Evolutionary conservation across 1,140 invertebrate genomes (phyloP).

Genomic region (Macrobrachium rosenbergii): DNA sequence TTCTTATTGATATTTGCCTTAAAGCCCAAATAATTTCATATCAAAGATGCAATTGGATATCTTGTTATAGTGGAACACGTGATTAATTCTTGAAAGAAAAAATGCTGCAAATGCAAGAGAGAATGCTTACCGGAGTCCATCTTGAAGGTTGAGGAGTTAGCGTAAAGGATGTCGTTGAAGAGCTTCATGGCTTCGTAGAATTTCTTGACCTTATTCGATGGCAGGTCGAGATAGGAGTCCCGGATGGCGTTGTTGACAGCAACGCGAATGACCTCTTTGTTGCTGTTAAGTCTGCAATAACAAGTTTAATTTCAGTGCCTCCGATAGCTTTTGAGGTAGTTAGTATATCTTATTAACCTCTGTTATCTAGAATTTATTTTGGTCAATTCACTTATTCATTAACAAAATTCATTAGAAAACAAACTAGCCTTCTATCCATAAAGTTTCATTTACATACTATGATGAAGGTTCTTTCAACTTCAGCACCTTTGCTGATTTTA

Average conservation of each 20-base stretch:
- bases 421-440: too few species aligned
- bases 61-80: too few species aligned
- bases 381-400: too few species aligned
- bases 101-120: too few species aligned
- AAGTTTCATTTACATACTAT: too few species aligned
- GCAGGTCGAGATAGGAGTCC: conserved; percentile 76
- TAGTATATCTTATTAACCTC: neutral
- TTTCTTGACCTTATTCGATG: conserved; percentile 74
- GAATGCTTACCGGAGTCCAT: conserved; percentile 72
- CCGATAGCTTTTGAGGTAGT: neutral
- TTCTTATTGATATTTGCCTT: too few species aligned
- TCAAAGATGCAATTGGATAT: too few species aligned
- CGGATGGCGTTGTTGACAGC: conserved; percentile 79
- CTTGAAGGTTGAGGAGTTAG: conserved; percentile 76
- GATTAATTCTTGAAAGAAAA: too few species aligned
- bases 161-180: conserved; percentile 72
- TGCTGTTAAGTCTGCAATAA: conserved; percentile 71
- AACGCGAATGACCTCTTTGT: conserved; percentile 74
- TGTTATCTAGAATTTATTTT: neutral
- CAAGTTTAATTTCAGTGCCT: conserved; percentile 26
- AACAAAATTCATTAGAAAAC: too few species aligned
- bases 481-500: neutral
- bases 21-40: too few species aligned
- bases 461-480: too few species aligned
- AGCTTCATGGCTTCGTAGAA: conserved; percentile 77